phyloP scores from a whole-genome alignment of 2,797 vertebrate genomes.

The Cynopterus sphinx region DNA sequence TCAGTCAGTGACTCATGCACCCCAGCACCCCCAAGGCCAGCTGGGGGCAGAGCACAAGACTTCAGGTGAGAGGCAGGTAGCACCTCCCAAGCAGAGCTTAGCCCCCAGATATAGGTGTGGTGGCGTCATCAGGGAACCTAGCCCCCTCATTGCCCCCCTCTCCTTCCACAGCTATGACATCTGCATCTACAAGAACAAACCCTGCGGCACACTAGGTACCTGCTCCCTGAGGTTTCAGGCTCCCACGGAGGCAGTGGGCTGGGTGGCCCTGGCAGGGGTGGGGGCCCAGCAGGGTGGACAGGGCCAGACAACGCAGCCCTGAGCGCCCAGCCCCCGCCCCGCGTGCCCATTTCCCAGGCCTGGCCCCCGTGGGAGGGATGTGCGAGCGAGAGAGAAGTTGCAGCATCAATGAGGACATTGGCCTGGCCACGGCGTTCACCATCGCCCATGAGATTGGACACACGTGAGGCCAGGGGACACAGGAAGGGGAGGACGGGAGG shows the following conservation, averaged over 20 bases:
- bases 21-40: neutral
- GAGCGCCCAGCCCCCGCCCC: neutral
- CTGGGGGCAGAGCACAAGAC: neutral
- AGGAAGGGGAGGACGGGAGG: accelerated
- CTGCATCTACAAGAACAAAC: constrained; percentile 99
- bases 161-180: constrained; percentile 91
- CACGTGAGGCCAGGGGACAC: constrained; percentile 89
- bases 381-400: constrained; percentile 98
- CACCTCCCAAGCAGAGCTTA: neutral
- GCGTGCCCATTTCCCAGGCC: constrained; percentile 83
- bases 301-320: neutral
- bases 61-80: neutral
- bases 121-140: too few species aligned
- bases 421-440: constrained; percentile 97
- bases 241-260: neutral
- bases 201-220: constrained; percentile 97
- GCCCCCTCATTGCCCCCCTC: neutral
- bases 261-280: neutral
- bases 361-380: constrained; percentile 98
- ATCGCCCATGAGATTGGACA: constrained; percentile 99
- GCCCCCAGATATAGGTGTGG: neutral
- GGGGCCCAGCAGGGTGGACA: neutral
- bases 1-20: neutral
- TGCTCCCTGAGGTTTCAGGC: neutral
- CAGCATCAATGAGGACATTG: constrained; percentile 99